Percentiles rank a stretch among this genome's conserved stretches.
phyloP scores from a whole-genome alignment of 2,888 invertebrate species.

The Bimastos eiseni region DNA sequence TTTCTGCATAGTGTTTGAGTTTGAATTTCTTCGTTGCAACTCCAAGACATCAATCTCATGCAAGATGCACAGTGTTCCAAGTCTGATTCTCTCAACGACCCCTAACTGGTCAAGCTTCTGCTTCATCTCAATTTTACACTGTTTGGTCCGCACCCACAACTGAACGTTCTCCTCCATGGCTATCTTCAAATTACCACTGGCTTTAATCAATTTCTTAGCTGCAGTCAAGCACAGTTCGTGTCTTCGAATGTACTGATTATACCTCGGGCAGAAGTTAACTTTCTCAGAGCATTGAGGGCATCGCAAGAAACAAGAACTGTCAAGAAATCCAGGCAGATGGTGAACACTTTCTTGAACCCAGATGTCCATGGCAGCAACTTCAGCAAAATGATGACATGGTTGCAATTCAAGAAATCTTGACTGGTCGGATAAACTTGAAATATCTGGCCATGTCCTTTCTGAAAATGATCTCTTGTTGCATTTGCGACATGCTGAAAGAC shows the following conservation, averaged over 20 bases:
- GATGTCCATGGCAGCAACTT: constrained; percentile 57
- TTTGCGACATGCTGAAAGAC: constrained; percentile 68
- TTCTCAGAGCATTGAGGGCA: background rate
- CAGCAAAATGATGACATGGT: constrained; percentile 58
- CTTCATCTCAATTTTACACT: background rate
- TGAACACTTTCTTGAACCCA: constrained; percentile 48
- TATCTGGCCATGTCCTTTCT: background rate
- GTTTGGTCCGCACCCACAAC: background rate
- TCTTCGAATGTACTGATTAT: background rate
- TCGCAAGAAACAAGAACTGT: background rate
- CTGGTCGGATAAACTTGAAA: constrained; percentile 53
- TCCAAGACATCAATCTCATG: background rate
- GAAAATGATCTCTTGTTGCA: constrained; percentile 64
- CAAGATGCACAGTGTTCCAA: background rate
- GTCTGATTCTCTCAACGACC: background rate
- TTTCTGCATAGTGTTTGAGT: background rate
- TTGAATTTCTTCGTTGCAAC: background rate
- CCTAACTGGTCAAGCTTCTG: background rate
- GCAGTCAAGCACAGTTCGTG: background rate
- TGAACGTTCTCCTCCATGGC: background rate
- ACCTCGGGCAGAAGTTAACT: background rate
- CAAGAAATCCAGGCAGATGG: constrained; percentile 30
- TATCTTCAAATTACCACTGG: background rate
- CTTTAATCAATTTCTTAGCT: background rate
- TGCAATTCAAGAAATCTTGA: constrained; percentile 61